phyloP scores from a whole-genome alignment of 2,888 invertebrate species.

The Eretmocerus hayati region DNA sequence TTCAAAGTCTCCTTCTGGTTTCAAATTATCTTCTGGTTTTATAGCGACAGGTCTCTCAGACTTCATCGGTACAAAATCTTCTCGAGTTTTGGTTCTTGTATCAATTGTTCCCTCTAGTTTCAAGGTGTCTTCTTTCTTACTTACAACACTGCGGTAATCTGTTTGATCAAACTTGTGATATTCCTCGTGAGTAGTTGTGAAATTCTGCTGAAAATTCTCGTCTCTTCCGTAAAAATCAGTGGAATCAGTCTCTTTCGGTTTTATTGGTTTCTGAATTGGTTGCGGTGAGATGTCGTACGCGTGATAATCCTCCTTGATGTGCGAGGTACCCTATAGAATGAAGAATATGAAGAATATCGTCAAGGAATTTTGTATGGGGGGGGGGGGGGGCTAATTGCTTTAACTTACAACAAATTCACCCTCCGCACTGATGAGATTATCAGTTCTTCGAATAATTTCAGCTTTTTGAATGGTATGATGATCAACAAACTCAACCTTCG shows the following conservation, averaged over 20 bases:
- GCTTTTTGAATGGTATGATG: constrained; percentile 54
- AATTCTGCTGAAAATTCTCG: constrained; percentile 57
- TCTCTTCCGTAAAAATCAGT: constrained; percentile 36
- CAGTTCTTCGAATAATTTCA: constrained; percentile 48
- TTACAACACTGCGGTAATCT: constrained; percentile 45
- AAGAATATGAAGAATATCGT: not conserved
- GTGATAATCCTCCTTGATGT: constrained; percentile 41
- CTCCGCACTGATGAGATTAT: constrained; percentile 49
- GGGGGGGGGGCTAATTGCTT: no score
- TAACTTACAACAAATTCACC: constrained; percentile 17
- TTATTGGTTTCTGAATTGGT: constrained; percentile 58
- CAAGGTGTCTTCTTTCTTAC: constrained; percentile 36
- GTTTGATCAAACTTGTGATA: constrained; percentile 57
- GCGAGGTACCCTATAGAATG: constrained; percentile 38
- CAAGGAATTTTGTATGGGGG: no score
- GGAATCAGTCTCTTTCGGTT: constrained; percentile 61
- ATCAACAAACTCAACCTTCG: constrained; percentile 47
- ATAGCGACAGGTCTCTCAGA: constrained; percentile 39
- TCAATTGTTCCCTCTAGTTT: constrained; percentile 49
- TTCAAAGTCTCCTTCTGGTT: constrained; percentile 51
- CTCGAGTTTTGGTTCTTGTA: constrained; percentile 46
- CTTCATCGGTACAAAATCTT: constrained; percentile 43
- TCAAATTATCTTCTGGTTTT: constrained; percentile 39
- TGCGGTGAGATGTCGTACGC: constrained; percentile 34
- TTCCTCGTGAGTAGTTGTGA: constrained; percentile 65